phyloP scores from a whole-genome alignment of 2,113 vertebrate species.

The Bambusicola thoracicus region DNA sequence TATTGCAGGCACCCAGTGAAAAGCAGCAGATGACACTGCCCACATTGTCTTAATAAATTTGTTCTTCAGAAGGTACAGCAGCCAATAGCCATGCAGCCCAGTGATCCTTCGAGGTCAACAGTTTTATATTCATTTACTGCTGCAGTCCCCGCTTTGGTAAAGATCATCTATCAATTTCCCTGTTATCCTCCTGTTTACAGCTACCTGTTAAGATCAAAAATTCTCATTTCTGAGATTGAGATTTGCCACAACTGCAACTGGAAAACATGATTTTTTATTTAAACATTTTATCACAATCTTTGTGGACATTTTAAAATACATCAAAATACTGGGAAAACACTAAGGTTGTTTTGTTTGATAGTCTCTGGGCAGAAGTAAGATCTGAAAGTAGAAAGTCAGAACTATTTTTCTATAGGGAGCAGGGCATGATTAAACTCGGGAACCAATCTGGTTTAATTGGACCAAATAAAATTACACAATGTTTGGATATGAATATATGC shows the following conservation, averaged over 20 bases:
- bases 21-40: background rate
- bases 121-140: background rate
- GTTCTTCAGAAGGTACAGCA: background rate
- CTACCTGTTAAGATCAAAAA: background rate
- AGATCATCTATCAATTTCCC: background rate
- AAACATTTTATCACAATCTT: background rate
- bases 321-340: background rate
- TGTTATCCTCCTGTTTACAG: background rate
- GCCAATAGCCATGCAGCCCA: background rate
- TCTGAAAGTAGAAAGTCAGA: slow-evolving; percentile 14
- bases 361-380: background rate
- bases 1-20: background rate
- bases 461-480: background rate
- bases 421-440: background rate
- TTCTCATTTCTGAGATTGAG: background rate
- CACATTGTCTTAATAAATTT: background rate
- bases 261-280: background rate
- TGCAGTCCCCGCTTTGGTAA: background rate
- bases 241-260: background rate
- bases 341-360: background rate
- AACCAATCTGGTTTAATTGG: background rate
- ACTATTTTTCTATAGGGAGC: background rate
- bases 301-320: background rate
- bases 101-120: background rate
- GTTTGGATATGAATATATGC: background rate